phyloP scores from a whole-genome alignment of 2,888 invertebrate species.

The Schizotus pectinicornis region DNA sequence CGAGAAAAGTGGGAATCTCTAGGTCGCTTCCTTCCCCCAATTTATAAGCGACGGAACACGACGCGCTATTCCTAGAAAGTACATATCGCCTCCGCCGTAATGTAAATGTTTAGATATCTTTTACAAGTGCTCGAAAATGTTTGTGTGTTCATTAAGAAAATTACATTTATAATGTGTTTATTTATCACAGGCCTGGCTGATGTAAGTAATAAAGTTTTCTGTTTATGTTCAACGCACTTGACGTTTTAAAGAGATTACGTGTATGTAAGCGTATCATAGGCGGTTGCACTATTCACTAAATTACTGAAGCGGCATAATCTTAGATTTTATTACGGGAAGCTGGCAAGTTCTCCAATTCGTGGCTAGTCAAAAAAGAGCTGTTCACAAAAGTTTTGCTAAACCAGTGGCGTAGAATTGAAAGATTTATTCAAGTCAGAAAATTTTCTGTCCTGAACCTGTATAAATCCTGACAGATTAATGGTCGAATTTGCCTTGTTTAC shows the following conservation, averaged over 20 bases:
- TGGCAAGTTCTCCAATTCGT: neutral
- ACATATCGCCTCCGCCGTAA: conserved; percentile 14
- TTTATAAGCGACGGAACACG: conserved; percentile 12
- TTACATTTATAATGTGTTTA: conserved; percentile 33
- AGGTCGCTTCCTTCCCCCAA: conserved; percentile 8
- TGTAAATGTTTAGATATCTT: conserved; percentile 27
- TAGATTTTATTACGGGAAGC: conserved; percentile 11
- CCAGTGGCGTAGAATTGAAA: neutral
- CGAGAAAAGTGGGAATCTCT: neutral
- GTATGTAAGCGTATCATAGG: conserved; percentile 9
- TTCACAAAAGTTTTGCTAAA: neutral
- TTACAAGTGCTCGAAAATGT: conserved; percentile 27
- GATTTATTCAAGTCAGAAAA: too few relatives aligned
- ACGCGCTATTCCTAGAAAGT: conserved; percentile 17
- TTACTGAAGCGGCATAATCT: conserved; percentile 3
- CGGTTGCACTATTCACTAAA: conserved; percentile 8
- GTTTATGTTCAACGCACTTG: conserved; percentile 19
- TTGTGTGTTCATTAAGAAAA: conserved; percentile 31
- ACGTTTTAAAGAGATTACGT: conserved; percentile 21
- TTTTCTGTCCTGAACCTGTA: too few relatives aligned
- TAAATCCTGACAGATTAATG: too few relatives aligned
- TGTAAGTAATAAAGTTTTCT: conserved; percentile 22
- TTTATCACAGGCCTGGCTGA: conserved; percentile 20
- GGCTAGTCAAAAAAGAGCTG: neutral
- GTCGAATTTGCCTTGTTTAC: too few relatives aligned